A percentile compares a stretch with the other conserved stretches of the same genome.
Evolutionary conservation across 1,140 invertebrate species (phyloP).

Genomic region (Sinella curviseta): DNA sequence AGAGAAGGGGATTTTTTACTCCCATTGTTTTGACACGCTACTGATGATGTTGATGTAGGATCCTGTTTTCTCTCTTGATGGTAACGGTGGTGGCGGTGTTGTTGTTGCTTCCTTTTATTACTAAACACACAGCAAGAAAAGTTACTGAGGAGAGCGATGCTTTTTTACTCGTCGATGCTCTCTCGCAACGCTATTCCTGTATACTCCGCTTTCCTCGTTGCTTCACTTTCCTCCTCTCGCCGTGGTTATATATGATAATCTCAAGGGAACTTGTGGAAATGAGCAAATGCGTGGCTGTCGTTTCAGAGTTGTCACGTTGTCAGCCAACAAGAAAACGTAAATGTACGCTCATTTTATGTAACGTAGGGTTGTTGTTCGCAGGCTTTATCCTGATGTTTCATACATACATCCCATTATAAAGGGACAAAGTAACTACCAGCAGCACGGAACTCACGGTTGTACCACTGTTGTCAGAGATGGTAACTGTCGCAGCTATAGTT

Average conservation of each 20-base stretch:
- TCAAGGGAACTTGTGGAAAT: slow-evolving; percentile 36
- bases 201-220: background rate
- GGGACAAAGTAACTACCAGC: background rate
- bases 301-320: slow-evolving; percentile 45
- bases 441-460: background rate
- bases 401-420: background rate
- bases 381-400: slow-evolving; percentile 6
- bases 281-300: slow-evolving; percentile 44
- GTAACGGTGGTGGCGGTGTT: background rate
- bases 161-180: background rate
- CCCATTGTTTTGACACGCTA: slow-evolving; percentile 11
- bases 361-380: background rate
- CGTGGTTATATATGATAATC: background rate
- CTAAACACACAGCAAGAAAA: background rate
- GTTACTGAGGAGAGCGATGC: background rate
- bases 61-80: background rate
- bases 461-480: background rate
- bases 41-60: slow-evolving; percentile 4
- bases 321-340: background rate
- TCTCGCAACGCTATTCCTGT: background rate
- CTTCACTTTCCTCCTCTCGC: background rate
- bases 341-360: too few species aligned
- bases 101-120: background rate
- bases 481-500: background rate
- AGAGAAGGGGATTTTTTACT: slow-evolving; percentile 4